phyloP scores from a whole-genome alignment of 1,140 invertebrate genomes.

The Manduca sexta region DNA sequence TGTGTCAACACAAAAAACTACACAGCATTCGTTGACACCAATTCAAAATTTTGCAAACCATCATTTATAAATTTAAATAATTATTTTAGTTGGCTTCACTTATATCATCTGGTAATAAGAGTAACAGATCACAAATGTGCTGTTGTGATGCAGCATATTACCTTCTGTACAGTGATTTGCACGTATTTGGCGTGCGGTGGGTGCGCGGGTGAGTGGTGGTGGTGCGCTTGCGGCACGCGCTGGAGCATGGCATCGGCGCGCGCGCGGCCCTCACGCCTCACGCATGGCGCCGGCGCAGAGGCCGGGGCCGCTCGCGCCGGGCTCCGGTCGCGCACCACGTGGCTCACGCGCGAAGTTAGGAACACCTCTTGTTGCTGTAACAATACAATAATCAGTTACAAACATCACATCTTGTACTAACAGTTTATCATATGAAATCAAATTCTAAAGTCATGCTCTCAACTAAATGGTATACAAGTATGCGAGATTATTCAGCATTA shows the following conservation, averaged over 20 bases:
- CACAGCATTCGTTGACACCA: too few species aligned
- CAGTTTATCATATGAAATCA: not conserved
- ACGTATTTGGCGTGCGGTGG: slow-evolving; percentile 75
- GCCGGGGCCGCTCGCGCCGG: slow-evolving; percentile 9
- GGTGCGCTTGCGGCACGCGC: slow-evolving; percentile 61
- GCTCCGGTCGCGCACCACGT: slow-evolving; percentile 39
- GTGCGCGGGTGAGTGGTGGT: slow-evolving; percentile 62
- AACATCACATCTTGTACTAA: not conserved
- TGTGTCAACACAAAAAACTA: too few species aligned
- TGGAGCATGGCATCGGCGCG: slow-evolving; percentile 61
- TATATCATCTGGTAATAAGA: too few species aligned
- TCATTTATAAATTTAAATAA: too few species aligned
- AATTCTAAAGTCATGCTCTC: not conserved
- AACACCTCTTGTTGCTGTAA: slow-evolving; percentile 58
- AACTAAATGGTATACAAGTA: too few species aligned
- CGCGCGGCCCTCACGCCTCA: slow-evolving; percentile 58
- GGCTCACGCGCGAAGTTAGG: slow-evolving; percentile 55
- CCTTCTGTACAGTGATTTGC: slow-evolving; percentile 75
- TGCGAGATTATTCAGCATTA: too few species aligned
- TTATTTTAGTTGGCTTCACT: too few species aligned
- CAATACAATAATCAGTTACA: slow-evolving; percentile 2
- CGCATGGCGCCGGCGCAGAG: slow-evolving; percentile 53
- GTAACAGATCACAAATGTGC: too few species aligned
- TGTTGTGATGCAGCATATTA: slow-evolving; percentile 6
- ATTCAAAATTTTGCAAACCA: too few species aligned